phyloP scores from a whole-genome alignment of 2,113 vertebrate genomes.

The Zosterops hypoxanthus region DNA sequence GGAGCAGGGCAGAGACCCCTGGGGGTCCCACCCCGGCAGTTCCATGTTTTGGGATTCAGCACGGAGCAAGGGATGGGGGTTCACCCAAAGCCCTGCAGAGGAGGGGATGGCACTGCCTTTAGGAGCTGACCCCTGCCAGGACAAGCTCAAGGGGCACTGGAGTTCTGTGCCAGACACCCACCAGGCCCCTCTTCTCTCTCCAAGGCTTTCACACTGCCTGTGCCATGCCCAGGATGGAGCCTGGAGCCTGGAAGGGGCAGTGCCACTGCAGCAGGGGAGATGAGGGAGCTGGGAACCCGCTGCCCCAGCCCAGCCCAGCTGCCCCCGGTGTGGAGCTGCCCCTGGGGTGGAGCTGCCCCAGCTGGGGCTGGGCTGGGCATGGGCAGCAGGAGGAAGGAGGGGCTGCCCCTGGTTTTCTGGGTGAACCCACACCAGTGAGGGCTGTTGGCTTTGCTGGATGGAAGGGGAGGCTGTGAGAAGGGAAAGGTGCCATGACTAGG shows the following conservation, averaged over 20 bases:
- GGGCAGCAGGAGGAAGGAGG: fast-evolving
- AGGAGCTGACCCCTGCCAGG: not conserved
- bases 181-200: fast-evolving
- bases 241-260: fast-evolving
- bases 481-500: fast-evolving
- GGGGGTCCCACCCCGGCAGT: too few species aligned
- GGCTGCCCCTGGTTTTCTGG: not conserved
- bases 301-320: not conserved
- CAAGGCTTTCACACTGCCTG: fast-evolving
- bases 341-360: too few species aligned
- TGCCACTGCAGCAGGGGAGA: not conserved
- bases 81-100: not conserved
- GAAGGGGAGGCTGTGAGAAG: not conserved
- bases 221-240: not conserved
- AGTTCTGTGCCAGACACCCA: not conserved
- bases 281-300: not conserved
- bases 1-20: not conserved
- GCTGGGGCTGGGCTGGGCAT: not conserved
- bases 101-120: too few species aligned
- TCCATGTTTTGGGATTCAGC: too few species aligned
- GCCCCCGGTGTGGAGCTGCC: too few species aligned
- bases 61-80: not conserved
- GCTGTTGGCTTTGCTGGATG: not conserved
- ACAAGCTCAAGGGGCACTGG: fast-evolving
- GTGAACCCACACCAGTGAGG: fast-evolving